Evolutionary conservation across 2,113 vertebrate species (phyloP).

Genomic region (Fregetta grallaria): DNA sequence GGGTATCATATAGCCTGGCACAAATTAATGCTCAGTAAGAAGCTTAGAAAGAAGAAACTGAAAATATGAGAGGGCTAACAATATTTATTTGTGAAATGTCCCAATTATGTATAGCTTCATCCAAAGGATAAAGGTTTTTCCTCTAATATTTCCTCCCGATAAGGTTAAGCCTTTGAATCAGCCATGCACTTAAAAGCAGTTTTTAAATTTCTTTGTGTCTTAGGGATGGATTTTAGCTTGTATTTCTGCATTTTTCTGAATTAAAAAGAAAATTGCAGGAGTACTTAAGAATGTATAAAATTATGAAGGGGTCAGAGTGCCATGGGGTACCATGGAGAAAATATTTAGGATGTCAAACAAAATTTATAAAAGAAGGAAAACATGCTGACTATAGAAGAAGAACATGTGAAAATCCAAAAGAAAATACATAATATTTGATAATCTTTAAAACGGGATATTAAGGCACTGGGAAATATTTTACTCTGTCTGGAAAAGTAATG

Average conservation of each 20-base stretch:
- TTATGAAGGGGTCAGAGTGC: neutral
- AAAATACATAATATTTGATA: neutral
- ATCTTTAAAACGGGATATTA: neutral
- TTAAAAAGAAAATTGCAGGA: neutral
- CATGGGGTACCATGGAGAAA: neutral
- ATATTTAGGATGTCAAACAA: neutral
- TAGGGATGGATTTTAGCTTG: neutral
- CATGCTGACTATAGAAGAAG: neutral
- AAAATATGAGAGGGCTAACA: neutral
- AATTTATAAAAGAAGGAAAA: neutral
- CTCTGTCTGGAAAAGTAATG: neutral
- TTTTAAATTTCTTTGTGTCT: neutral
- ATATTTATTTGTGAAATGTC: neutral
- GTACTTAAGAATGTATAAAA: neutral
- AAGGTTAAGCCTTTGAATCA: neutral
- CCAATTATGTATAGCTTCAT: neutral
- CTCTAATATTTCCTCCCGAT: neutral
- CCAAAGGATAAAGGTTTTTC: neutral
- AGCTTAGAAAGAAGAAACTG: neutral
- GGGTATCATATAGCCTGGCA: neutral
- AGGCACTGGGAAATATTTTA: neutral
- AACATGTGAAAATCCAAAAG: neutral
- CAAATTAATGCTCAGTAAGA: neutral
- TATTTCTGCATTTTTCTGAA: neutral
- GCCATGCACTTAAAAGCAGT: neutral